Percentiles rank a stretch among this genome's conserved stretches.
Conservation (phyloP, 2,888 invertebrate genomes). For the Drosophila basisetae region DNA sequence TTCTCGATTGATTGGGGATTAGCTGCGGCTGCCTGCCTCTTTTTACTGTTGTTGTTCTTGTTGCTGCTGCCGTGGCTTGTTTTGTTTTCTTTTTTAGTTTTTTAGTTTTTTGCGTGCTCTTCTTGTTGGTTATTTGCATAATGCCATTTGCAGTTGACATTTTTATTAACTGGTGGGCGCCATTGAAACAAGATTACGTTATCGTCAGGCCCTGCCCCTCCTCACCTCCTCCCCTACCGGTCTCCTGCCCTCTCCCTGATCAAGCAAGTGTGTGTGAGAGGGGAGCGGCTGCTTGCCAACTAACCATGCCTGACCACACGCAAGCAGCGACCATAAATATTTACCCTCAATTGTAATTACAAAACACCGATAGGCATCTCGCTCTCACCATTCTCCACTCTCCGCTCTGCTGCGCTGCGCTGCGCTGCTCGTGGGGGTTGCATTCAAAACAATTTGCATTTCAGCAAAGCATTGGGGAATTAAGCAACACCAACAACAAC, state of each 20-base stretch:
- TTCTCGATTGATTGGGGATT: constrained; percentile 75
- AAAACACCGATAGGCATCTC: constrained; percentile 81
- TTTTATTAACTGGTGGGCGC: constrained; percentile 71
- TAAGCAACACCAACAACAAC: constrained; percentile 34
- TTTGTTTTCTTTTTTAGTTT: constrained; percentile 14
- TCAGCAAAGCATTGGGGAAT: constrained; percentile 70
- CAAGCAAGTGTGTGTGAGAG: background rate
- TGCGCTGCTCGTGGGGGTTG: constrained; percentile 56
- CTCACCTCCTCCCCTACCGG: background rate
- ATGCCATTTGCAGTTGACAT: constrained; percentile 67
- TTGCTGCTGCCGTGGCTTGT: constrained; percentile 10
- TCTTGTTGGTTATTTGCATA: constrained; percentile 67
- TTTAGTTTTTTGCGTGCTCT: constrained; percentile 32
- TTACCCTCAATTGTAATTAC: constrained; percentile 79
- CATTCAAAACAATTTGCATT: constrained; percentile 74
- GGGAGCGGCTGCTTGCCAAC: constrained; percentile 20
- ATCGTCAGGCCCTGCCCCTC: constrained; percentile 19
- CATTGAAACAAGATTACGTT: constrained; percentile 43
- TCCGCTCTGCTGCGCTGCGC: constrained; percentile 8
- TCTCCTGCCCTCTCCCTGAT: too few species aligned
- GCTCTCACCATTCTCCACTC: constrained; percentile 47
- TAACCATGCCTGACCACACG: constrained; percentile 75
- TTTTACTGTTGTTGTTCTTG: constrained; percentile 16
- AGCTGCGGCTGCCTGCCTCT: constrained; percentile 38
- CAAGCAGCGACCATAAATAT: constrained; percentile 73